These are phyloP conservation scores for Melanotaenia duboulayi DNA, from an alignment of 2,113 vertebrate species.

Conservation along the genomic window DNA sequence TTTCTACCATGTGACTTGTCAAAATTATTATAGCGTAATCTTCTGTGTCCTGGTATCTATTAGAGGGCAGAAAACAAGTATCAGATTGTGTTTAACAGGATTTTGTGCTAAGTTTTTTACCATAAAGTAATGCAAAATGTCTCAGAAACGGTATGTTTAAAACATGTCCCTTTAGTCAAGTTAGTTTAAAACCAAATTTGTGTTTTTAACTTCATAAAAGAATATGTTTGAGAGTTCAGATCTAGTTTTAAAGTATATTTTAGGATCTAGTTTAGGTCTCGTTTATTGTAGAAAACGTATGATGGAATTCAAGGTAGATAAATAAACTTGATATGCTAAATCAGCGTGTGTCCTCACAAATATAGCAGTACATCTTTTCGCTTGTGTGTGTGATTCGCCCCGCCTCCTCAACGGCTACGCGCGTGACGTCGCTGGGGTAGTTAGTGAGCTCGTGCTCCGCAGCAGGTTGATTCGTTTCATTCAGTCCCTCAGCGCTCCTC, in stretches of 20 bases:
- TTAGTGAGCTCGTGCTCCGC: constrained; percentile 17
- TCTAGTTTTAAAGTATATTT: neutral
- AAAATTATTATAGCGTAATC: too few relatives aligned
- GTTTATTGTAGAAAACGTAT: neutral
- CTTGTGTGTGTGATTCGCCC: neutral
- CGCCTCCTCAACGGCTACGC: constrained; percentile 13
- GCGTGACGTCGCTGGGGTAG: constrained; percentile 10
- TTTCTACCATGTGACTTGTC: too few relatives aligned
- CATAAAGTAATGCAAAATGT: too few relatives aligned
- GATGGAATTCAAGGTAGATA: neutral
- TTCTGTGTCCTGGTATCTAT: too few relatives aligned
- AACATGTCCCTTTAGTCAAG: too few relatives aligned
- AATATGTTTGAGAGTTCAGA: neutral
- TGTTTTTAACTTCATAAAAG: too few relatives aligned
- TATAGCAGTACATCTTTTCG: neutral
- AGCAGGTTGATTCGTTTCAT: constrained; percentile 46
- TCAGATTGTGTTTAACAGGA: too few relatives aligned
- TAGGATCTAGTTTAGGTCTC: neutral
- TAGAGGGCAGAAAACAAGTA: too few relatives aligned
- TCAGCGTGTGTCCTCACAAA: neutral
- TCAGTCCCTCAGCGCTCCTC: constrained; percentile 9
- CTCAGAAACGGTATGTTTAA: too few relatives aligned
- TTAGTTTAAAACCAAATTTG: too few relatives aligned
- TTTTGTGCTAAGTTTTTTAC: too few relatives aligned
- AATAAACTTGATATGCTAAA: too few relatives aligned